Conservation (phyloP, 2,113 vertebrate species). For the Charadrius vociferus region DNA sequence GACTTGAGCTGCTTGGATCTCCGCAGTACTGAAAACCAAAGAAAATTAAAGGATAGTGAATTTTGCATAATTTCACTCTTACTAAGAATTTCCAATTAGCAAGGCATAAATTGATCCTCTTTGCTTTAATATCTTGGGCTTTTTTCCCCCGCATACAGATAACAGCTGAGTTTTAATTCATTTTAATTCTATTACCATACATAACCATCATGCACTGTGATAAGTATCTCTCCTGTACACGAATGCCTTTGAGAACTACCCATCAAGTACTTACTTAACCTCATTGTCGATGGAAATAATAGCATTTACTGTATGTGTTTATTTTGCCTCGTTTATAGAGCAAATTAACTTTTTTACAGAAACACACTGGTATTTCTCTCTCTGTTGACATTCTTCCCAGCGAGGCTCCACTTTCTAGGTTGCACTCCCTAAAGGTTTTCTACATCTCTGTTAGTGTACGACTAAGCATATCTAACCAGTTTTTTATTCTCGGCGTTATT, state of each 20-base stretch:
- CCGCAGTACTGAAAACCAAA: not conserved
- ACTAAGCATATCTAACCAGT: not conserved
- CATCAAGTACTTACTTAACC: constrained; percentile 36
- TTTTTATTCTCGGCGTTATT: not conserved
- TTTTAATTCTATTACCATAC: constrained; percentile 61
- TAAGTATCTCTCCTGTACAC: constrained; percentile 49
- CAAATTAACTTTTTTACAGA: constrained; percentile 41
- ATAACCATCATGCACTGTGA: constrained; percentile 38
- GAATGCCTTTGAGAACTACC: constrained; percentile 42
- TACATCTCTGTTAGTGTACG: not conserved
- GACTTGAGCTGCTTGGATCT: constrained; percentile 5
- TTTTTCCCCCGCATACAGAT: not conserved
- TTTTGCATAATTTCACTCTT: constrained; percentile 53
- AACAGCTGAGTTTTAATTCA: constrained; percentile 58
- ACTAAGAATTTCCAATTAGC: constrained; percentile 55
- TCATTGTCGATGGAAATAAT: constrained; percentile 30
- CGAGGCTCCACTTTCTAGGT: not conserved
- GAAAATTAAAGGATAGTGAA: constrained; percentile 47
- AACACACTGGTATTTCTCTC: not conserved
- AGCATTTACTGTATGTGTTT: constrained; percentile 30
- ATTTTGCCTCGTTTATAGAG: constrained; percentile 24
- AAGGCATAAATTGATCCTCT: constrained; percentile 57
- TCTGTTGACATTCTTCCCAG: not conserved
- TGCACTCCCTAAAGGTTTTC: not conserved
- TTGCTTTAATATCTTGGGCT: constrained; percentile 40